phyloP scores from a whole-genome alignment of 2,888 invertebrate species.

The Tricholauxania praeusta region DNA sequence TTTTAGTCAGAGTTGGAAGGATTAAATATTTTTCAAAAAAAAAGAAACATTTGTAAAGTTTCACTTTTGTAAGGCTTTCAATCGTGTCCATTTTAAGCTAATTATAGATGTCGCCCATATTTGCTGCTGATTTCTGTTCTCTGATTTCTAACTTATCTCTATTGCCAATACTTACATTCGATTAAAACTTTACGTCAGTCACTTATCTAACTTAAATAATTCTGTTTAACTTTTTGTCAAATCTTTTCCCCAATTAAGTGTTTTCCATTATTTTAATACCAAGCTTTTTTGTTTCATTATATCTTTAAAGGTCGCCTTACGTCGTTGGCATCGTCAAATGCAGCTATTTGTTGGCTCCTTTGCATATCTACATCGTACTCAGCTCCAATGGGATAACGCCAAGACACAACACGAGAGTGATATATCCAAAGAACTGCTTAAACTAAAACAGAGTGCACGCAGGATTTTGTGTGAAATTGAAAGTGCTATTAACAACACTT shows the following conservation, averaged over 20 bases:
- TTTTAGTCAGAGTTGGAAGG: too few relatives aligned
- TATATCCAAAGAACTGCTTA: conserved; percentile 49
- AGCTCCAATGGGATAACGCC: conserved; percentile 52
- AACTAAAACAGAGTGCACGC: conserved; percentile 51
- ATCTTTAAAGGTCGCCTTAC: conserved; percentile 53
- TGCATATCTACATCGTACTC: conserved; percentile 55
- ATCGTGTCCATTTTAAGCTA: too few relatives aligned
- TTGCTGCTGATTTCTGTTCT: too few relatives aligned
- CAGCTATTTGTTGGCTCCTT: conserved; percentile 62
- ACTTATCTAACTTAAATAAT: too few relatives aligned
- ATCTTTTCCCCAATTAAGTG: background rate
- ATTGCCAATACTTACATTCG: too few relatives aligned
- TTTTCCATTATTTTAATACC: background rate
- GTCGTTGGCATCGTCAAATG: conserved; percentile 57
- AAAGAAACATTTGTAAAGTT: too few relatives aligned
- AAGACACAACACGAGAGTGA: conserved; percentile 47
- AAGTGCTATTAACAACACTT: conserved; percentile 55
- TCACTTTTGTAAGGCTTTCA: too few relatives aligned
- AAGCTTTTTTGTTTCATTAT: background rate
- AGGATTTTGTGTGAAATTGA: conserved; percentile 58
- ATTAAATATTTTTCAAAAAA: too few relatives aligned
- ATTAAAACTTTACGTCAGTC: too few relatives aligned
- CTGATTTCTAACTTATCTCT: too few relatives aligned
- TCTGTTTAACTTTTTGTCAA: background rate
- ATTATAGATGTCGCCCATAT: too few relatives aligned